phyloP scores from a whole-genome alignment of 2,888 invertebrate genomes.

The Drosophila macrospina region DNA sequence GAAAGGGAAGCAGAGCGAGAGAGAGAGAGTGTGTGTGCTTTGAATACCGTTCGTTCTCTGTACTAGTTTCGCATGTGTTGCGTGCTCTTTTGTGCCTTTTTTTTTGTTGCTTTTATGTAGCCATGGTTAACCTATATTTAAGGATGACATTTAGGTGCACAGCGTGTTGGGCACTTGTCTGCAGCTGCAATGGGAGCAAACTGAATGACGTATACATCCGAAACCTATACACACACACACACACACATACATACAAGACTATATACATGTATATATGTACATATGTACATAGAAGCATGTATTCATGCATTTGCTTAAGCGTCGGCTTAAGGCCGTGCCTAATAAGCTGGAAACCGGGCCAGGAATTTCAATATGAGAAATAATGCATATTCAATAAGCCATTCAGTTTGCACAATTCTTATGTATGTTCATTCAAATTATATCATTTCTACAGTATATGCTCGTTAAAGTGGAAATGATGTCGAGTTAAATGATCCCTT shows the following conservation, averaged over 20 bases:
- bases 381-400: constrained; percentile 1
- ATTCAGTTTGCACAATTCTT: constrained; percentile 5
- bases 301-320: constrained; percentile 2
- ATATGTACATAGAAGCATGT: background rate
- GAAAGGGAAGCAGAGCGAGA: too few relatives aligned
- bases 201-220: constrained; percentile 40
- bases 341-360: constrained; percentile 29
- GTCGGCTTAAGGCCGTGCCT: constrained; percentile 29
- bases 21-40: constrained; percentile 3
- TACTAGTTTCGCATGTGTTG: constrained; percentile 22
- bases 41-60: constrained; percentile 3
- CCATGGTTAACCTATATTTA: constrained; percentile 61
- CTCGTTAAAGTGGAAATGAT: background rate
- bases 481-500: too few relatives aligned
- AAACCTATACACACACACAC: background rate
- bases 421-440: background rate
- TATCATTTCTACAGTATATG: background rate
- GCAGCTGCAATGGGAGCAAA: constrained; percentile 29
- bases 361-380: constrained; percentile 11
- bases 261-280: background rate
- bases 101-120: constrained; percentile 4
- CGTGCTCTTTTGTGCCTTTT: constrained; percentile 35
- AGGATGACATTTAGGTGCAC: constrained; percentile 56
- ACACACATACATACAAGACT: background rate
- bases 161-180: constrained; percentile 39